Evolutionary conservation across 2,797 vertebrate species (phyloP), one percentile per base, ranked within the genome.

Genomic region (Tachyglossus aculeatus): DNA sequence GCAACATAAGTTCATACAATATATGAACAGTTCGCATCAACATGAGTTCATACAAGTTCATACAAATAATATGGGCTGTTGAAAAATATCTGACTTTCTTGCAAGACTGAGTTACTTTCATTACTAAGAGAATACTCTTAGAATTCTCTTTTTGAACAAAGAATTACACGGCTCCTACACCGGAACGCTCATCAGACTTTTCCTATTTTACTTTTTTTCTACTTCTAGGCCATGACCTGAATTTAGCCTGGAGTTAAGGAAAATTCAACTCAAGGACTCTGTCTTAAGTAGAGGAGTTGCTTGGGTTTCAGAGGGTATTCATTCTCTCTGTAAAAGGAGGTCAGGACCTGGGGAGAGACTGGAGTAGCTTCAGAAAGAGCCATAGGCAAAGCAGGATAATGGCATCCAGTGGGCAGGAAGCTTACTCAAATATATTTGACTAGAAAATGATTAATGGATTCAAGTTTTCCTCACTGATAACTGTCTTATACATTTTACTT

Each of bases 381-480:
- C 21, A 19, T 7, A 51, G 44, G 37, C 12, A 67, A 52, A 59
- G 19, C 12, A 33, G 31, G 57, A 9, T 16, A 43, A 51, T 62
- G 41, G 39, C 24, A 27, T 65, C 8, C 33, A 52, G 55, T 5
- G 67, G 45, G 12, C 43, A 75, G 50, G 19, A 41, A 58, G 47
- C 43, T 57, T 60, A 75, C 14, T 16, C 44, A 67, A 52, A 32
- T 43, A 36, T 39, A 61, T 50, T 31, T 54, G 6, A 51, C 56
- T 68, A 73, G 21, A 16, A 34, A 13, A 70, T 77, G 55, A 39
- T 78, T 71, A 75, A 77, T 60, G 48, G 47, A 55, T 45, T 66
- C 32, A 44, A 64, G 27, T 21, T 5, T n/a, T n/a, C n/a, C n/a
- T n/a, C n/a, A n/a, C n/a, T n/a, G n/a, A n/a, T n/a, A n/a, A n/a